A percentile compares a stretch with the other conserved stretches of the same genome.
Conservation (phyloP, 2,888 invertebrate species). For the Scaptomyza tumidula region DNA sequence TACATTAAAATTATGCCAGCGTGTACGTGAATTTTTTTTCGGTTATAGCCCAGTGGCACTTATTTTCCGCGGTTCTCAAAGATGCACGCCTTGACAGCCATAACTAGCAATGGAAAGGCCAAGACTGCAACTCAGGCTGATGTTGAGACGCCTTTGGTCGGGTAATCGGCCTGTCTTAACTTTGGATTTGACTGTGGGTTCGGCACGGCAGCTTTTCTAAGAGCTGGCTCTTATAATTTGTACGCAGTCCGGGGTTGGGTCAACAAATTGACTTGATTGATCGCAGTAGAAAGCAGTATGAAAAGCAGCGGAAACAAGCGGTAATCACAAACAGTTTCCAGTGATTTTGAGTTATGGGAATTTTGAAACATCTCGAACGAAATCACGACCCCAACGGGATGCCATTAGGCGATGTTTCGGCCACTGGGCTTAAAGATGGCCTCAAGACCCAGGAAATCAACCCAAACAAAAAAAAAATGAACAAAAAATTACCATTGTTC, state of each 20-base stretch:
- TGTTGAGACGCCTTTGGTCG: constrained; percentile 15
- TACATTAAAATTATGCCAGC: not conserved
- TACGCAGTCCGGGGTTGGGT: constrained; percentile 52
- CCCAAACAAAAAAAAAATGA: constrained; percentile 21
- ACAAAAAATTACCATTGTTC: constrained; percentile 32
- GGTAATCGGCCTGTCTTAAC: constrained; percentile 3
- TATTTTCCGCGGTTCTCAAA: constrained; percentile 53
- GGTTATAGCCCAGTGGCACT: constrained; percentile 59
- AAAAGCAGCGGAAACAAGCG: constrained; percentile 73
- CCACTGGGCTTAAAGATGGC: constrained; percentile 55
- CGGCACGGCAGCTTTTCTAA: not conserved
- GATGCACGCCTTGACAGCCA: constrained; percentile 51
- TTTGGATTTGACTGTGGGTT: not conserved
- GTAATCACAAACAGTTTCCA: constrained; percentile 82
- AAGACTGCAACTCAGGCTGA: constrained; percentile 11
- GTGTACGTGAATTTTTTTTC: constrained; percentile 35
- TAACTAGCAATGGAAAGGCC: constrained; percentile 51
- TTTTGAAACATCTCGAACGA: constrained; percentile 65
- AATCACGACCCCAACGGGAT: constrained; percentile 77
- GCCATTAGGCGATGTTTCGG: constrained; percentile 75
- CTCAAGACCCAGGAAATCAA: constrained; percentile 23
- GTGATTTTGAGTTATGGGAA: constrained; percentile 82
- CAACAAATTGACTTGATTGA: constrained; percentile 75
- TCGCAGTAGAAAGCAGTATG: constrained; percentile 72
- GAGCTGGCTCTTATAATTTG: constrained; percentile 49